phyloP scores from a whole-genome alignment of 2,888 invertebrate species.

The Dolomedes plantarius region DNA sequence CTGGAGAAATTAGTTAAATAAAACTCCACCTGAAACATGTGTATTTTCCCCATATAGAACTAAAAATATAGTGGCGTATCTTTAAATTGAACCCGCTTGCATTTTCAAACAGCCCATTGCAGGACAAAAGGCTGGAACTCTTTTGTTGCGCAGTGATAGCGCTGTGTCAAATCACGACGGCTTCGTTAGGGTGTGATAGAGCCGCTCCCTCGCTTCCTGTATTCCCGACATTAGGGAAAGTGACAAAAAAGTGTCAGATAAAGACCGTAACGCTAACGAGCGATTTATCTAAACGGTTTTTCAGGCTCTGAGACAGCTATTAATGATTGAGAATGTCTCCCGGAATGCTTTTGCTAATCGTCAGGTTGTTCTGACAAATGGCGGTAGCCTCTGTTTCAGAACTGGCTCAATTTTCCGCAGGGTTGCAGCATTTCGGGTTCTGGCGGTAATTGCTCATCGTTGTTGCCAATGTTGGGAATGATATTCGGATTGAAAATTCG shows the following conservation, averaged over 20 bases:
- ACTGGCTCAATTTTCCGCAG: neutral
- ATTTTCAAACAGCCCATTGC: slow-evolving; percentile 34
- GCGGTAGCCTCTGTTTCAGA: slow-evolving; percentile 4
- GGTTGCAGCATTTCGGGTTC: neutral
- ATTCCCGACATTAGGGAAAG: slow-evolving; percentile 54
- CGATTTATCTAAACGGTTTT: slow-evolving; percentile 71
- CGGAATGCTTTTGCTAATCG: slow-evolving; percentile 49
- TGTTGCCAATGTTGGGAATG: neutral
- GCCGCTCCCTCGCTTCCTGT: slow-evolving; percentile 51
- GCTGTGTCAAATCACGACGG: slow-evolving; percentile 36
- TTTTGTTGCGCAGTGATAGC: slow-evolving; percentile 42
- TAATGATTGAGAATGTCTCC: slow-evolving; percentile 48
- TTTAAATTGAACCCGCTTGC: slow-evolving; percentile 24
- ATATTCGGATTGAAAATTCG: too few species aligned
- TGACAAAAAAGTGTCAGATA: slow-evolving; percentile 42
- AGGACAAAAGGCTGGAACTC: slow-evolving; percentile 44
- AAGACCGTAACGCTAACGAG: slow-evolving; percentile 66
- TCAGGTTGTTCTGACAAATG: slow-evolving; percentile 64
- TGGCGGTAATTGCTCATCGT: neutral
- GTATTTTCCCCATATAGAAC: neutral
- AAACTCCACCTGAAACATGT: too few species aligned
- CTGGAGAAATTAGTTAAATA: too few species aligned
- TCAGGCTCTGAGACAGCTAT: slow-evolving; percentile 59
- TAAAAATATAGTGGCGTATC: slow-evolving; percentile 22
- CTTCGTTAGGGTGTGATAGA: slow-evolving; percentile 64